These are phyloP conservation scores for pig (Sus scrofa) DNA, from an alignment of 2,113 vertebrate genomes.

Conservation along the genomic window DNA sequence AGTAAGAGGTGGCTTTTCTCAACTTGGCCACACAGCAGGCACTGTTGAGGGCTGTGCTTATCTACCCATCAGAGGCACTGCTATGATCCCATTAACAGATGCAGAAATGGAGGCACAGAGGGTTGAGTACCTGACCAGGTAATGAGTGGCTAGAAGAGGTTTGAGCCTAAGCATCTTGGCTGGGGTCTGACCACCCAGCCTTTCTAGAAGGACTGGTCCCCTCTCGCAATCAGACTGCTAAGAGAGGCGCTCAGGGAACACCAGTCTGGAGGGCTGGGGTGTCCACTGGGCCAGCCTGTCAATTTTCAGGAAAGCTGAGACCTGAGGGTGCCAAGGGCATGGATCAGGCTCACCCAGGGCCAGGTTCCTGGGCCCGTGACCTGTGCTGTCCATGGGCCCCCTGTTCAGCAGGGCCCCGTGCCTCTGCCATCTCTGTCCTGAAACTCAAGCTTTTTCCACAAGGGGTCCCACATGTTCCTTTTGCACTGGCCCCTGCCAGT, in stretches of 20 bases:
- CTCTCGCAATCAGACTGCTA: fast-evolving
- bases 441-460: not conserved
- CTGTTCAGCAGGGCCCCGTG: fast-evolving
- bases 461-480: not conserved
- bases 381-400: fast-evolving
- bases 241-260: fast-evolving
- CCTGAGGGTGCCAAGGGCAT: fast-evolving
- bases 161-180: not conserved
- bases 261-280: not conserved
- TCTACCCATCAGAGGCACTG: not conserved
- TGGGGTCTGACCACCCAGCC: not conserved
- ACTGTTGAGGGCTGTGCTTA: not conserved
- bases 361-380: not conserved
- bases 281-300: too few species aligned
- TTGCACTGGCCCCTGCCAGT: not conserved
- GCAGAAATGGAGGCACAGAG: not conserved
- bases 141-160: too few species aligned
- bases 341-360: not conserved
- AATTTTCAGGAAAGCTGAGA: not conserved
- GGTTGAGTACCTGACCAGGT: not conserved
- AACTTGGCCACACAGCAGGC: not conserved
- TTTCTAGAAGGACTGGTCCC: not conserved
- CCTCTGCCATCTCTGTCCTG: not conserved
- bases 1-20: not conserved
- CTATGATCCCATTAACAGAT: fast-evolving